Conservation (phyloP, 2,113 vertebrate genomes). For the Nannospalax galili region DNA sequence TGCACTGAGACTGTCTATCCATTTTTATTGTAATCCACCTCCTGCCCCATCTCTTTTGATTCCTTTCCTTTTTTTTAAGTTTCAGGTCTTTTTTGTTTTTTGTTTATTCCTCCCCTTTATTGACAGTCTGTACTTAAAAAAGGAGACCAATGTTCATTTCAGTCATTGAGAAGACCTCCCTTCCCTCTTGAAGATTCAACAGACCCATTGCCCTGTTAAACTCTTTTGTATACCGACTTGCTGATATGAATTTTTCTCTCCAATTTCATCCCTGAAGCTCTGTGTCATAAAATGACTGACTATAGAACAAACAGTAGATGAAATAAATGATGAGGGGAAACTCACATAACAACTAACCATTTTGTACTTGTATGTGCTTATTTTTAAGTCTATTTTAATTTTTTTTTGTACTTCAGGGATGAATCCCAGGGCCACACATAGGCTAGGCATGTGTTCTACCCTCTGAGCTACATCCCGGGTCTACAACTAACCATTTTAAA, state of each 20-base stretch:
- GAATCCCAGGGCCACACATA: background rate
- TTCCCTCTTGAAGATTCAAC: background rate
- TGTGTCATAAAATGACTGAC: conserved; percentile 51
- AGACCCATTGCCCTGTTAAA: background rate
- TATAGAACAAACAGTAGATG: conserved; percentile 52
- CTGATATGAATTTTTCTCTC: background rate
- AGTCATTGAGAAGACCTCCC: background rate
- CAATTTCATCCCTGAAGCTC: background rate
- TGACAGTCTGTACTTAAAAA: background rate
- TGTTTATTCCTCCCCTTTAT: background rate
- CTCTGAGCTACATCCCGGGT: too few relatives aligned
- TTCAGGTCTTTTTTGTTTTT: background rate
- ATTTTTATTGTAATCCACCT: too few relatives aligned
- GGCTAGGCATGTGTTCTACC: background rate
- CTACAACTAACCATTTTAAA: background rate
- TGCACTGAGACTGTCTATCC: background rate
- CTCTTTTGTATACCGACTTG: background rate
- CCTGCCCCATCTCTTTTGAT: background rate
- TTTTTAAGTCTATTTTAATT: background rate
- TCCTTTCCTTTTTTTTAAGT: background rate
- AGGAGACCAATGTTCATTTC: background rate
- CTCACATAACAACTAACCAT: background rate
- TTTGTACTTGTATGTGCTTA: background rate
- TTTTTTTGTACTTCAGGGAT: background rate
- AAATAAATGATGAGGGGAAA: background rate